Conservation (phyloP, 2,113 vertebrate genomes). For the Fulmarus glacialis region DNA sequence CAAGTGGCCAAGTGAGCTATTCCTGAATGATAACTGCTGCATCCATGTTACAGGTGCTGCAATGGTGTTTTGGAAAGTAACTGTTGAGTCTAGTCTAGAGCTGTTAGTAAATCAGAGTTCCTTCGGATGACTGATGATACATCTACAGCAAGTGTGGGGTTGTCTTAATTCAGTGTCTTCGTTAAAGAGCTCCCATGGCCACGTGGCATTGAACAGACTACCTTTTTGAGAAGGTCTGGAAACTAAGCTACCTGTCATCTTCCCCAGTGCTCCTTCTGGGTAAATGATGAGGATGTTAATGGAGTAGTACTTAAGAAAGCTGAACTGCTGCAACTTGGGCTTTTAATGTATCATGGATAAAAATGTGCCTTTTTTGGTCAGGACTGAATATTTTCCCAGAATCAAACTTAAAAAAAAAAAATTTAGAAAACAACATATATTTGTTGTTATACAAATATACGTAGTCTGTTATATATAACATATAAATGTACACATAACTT, state of each 20-base stretch:
- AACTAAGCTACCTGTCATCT: slow-evolving; percentile 20
- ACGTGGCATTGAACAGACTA: neutral
- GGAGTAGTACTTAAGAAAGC: neutral
- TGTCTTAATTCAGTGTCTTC: neutral
- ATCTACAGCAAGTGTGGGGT: neutral
- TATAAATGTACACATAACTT: neutral
- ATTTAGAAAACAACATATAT: neutral
- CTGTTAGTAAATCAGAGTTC: neutral
- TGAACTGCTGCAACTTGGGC: neutral
- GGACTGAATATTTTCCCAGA: neutral
- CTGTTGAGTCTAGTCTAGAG: neutral
- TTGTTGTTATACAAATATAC: neutral
- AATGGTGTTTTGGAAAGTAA: neutral
- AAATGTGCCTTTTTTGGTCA: neutral
- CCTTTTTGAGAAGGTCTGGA: neutral
- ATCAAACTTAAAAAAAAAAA: neutral
- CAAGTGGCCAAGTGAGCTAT: neutral
- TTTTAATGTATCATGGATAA: neutral
- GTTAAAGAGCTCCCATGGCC: neutral
- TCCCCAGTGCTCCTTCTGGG: neutral
- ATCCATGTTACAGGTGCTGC: neutral
- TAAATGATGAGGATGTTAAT: neutral
- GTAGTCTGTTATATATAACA: neutral
- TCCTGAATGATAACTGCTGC: neutral
- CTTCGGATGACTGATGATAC: neutral